Evolutionary conservation across 2,113 vertebrate genomes (phyloP).

Genomic region (Lipophrys pholis): DNA sequence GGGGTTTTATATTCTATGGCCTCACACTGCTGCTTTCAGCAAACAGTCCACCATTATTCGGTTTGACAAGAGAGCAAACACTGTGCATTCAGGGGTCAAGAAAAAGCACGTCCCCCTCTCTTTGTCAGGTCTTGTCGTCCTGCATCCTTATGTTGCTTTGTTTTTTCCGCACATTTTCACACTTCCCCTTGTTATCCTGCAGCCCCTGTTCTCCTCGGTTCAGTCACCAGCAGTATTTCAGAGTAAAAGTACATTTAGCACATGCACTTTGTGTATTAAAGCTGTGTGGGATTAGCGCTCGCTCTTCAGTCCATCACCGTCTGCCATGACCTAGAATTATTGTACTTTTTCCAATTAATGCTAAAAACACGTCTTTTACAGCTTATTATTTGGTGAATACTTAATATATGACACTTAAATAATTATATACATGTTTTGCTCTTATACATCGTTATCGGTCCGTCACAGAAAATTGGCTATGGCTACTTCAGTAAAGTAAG

Average conservation of each 20-base stretch:
- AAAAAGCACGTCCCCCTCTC: constrained; percentile 60
- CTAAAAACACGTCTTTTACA: constrained; percentile 6
- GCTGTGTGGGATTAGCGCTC: too few relatives aligned
- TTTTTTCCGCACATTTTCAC: constrained; percentile 57
- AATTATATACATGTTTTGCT: background rate
- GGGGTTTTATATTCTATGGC: constrained; percentile 74
- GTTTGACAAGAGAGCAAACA: constrained; percentile 83
- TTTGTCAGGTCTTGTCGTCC: constrained; percentile 60
- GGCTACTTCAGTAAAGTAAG: constrained; percentile 28
- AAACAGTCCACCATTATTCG: constrained; percentile 82
- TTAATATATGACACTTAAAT: background rate
- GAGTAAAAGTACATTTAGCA: constrained; percentile 19
- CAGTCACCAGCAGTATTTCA: constrained; percentile 4
- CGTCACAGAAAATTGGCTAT: constrained; percentile 23
- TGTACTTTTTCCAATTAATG: constrained; percentile 30
- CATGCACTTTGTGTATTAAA: background rate
- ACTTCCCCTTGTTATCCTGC: constrained; percentile 41
- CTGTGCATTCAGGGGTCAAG: constrained; percentile 77
- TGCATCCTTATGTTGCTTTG: constrained; percentile 59
- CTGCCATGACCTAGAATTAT: constrained; percentile 29
- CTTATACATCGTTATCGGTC: background rate
- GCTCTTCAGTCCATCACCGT: constrained; percentile 24
- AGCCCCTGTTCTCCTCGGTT: constrained; percentile 21
- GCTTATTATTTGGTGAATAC: background rate
- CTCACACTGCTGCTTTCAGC: constrained; percentile 79